Evolutionary conservation across 1,140 invertebrate genomes (phyloP).

Genomic region (Nylanderia fulva): DNA sequence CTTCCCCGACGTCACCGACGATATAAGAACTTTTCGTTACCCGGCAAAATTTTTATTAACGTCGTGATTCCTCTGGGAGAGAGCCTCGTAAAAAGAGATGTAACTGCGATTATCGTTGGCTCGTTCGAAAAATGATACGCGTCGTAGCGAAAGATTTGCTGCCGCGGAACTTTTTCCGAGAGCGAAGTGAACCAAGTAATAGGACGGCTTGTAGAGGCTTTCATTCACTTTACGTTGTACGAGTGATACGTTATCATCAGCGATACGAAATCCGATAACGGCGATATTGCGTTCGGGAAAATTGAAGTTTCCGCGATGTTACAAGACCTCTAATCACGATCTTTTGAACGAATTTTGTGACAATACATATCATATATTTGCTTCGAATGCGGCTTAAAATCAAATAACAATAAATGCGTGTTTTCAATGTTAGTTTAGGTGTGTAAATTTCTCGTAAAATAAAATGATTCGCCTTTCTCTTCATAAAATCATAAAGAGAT

Average conservation of each 20-base stretch:
- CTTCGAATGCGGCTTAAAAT: not conserved
- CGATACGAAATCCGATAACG: constrained; percentile 51
- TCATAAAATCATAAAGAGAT: not conserved
- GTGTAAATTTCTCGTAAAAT: not conserved
- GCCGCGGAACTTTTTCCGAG: constrained; percentile 30
- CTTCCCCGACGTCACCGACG: not conserved
- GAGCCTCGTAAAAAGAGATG: constrained; percentile 53
- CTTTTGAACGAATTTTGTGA: constrained; percentile 7
- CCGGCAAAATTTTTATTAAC: constrained; percentile 62
- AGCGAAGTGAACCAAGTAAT: constrained; percentile 34
- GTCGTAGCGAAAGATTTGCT: constrained; percentile 35
- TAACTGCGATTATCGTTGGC: constrained; percentile 52
- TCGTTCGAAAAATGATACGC: constrained; percentile 50
- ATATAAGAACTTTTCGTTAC: constrained; percentile 62
- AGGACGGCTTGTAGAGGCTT: constrained; percentile 31
- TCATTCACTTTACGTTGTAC: constrained; percentile 41
- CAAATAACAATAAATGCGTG: not conserved
- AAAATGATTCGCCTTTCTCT: not conserved
- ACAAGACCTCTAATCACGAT: constrained; percentile 36
- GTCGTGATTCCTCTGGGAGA: constrained; percentile 29
- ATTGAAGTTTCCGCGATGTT: constrained; percentile 46
- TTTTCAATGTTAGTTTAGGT: not conserved
- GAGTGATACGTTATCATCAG: constrained; percentile 51
- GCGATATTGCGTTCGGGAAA: constrained; percentile 41
- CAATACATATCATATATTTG: not conserved